A percentile compares a stretch with the other conserved stretches of the same genome.
Conservation (phyloP, 2,797 vertebrate genomes). For the Pygocentrus nattereri region DNA sequence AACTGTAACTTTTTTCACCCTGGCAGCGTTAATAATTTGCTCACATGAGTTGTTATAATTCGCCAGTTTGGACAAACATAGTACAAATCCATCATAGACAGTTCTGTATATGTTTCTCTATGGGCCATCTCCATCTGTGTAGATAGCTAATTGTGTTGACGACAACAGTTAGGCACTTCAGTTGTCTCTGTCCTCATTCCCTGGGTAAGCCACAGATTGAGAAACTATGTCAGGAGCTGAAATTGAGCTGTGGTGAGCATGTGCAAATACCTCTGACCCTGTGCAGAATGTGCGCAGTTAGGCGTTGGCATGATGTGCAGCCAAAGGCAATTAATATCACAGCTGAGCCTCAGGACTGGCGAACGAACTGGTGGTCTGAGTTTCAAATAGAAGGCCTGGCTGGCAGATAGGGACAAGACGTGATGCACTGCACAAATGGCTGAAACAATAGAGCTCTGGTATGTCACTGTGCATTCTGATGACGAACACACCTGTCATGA, state of each 20-base stretch:
- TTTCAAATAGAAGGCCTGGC: slow-evolving; percentile 12
- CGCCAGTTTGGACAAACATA: neutral
- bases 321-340: slow-evolving; percentile 43
- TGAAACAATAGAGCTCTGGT: neutral
- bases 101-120: neutral
- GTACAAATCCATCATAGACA: neutral
- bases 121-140: neutral
- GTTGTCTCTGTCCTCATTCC: neutral
- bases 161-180: neutral
- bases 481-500: neutral
- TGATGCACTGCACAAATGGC: neutral
- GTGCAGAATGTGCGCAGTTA: slow-evolving; percentile 28
- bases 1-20: no score
- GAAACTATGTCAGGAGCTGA: slow-evolving; percentile 5
- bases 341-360: slow-evolving; percentile 45
- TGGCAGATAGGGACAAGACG: slow-evolving; percentile 4
- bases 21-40: no score
- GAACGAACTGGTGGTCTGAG: slow-evolving; percentile 15
- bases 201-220: neutral
- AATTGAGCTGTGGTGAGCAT: slow-evolving; percentile 7
- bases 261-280: slow-evolving; percentile 40
- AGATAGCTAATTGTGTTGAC: neutral
- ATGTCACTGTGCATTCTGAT: neutral
- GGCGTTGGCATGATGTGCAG: slow-evolving; percentile 21
- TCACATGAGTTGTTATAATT: no score